Percentiles rank a stretch among this genome's conserved stretches.
These are phyloP conservation scores for Stramonita haemastoma DNA, from an alignment of 2,888 invertebrate species.

Conservation along the genomic window DNA sequence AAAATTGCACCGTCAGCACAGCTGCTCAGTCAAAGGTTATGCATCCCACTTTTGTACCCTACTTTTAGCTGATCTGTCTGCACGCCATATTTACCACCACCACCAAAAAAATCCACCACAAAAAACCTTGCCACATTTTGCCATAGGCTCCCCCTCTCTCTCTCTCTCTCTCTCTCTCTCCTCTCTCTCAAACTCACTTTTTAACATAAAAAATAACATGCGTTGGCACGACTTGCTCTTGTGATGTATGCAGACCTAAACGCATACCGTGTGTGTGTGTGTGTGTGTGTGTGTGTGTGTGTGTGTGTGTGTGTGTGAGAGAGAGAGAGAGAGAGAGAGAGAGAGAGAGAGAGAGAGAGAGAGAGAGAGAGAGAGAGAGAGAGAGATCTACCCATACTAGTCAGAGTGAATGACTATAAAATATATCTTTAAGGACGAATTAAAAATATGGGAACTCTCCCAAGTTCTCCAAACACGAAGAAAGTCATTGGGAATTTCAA, in stretches of 20 bases:
- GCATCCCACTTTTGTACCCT: neutral
- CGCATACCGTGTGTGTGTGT: neutral
- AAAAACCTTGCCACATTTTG: neutral
- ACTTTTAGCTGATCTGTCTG: neutral
- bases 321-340: neutral
- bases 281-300: no score
- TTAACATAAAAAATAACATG: no score
- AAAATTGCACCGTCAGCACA: neutral
- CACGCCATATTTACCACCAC: neutral
- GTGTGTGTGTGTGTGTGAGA: neutral
- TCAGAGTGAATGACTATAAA: no score
- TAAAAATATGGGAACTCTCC: no score
- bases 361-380: constrained; percentile 37
- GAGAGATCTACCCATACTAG: neutral
- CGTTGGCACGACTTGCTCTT: no score
- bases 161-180: no score
- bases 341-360: constrained; percentile 35
- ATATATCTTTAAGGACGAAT: no score
- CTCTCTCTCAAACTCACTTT: no score
- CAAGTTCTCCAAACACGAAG: no score
- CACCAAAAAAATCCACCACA: neutral
- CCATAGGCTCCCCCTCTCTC: no score
- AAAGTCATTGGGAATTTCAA: no score
- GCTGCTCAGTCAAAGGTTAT: neutral
- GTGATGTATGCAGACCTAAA: no score